Conservation (phyloP, 2,797 vertebrate genomes). For the Somateria mollissima region DNA sequence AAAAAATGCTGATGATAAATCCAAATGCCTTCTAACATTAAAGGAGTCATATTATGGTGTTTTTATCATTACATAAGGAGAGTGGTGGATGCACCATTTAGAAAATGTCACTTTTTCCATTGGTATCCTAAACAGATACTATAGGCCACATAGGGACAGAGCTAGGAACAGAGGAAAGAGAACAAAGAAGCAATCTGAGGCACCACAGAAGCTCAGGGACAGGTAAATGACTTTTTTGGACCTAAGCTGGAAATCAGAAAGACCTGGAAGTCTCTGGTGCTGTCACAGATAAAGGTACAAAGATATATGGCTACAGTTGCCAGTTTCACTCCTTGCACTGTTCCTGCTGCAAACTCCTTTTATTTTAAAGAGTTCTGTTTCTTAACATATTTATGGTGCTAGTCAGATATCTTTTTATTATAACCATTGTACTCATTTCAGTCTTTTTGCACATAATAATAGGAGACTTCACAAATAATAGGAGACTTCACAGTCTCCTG, state of each 20-base stretch:
- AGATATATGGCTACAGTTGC: background rate
- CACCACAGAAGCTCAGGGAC: background rate
- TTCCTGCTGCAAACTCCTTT: background rate
- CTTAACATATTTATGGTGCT: background rate
- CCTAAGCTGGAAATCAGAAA: background rate
- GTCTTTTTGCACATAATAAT: background rate
- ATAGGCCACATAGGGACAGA: background rate
- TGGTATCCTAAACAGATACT: background rate
- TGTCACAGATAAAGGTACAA: background rate
- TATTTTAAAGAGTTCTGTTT: background rate
- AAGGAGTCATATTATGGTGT: background rate
- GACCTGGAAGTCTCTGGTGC: background rate
- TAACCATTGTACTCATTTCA: accelerated
- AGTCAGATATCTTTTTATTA: background rate
- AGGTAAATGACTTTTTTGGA: background rate
- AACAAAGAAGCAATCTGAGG: background rate
- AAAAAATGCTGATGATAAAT: background rate
- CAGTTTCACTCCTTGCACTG: background rate
- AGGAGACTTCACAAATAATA: background rate
- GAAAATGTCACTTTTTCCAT: background rate
- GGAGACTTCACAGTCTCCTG: background rate
- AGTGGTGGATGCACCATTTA: background rate
- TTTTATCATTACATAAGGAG: background rate
- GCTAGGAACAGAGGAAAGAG: background rate
- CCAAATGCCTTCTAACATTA: background rate